phyloP scores from a whole-genome alignment of 2,888 invertebrate species.

The Dasypogon diadema region DNA sequence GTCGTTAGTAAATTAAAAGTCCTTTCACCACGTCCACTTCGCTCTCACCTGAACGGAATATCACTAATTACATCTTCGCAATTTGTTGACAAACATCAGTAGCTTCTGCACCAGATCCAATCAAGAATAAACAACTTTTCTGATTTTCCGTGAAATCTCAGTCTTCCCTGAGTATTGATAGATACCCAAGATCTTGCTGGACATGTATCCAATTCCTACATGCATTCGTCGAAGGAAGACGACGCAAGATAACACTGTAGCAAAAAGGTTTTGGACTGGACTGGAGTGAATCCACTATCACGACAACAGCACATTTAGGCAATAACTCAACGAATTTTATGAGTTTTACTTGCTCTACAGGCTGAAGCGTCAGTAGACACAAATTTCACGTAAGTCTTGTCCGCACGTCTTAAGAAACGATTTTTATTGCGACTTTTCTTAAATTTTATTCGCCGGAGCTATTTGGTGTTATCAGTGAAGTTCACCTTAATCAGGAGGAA shows the following conservation, averaged over 20 bases:
- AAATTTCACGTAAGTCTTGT: neutral
- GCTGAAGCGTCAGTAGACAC: neutral
- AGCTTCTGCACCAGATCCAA: neutral
- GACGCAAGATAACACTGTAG: neutral
- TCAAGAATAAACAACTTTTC: neutral
- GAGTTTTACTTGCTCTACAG: neutral
- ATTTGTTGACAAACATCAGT: neutral
- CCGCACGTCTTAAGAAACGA: neutral
- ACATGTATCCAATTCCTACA: neutral
- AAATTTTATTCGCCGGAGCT: neutral
- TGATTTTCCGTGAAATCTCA: neutral
- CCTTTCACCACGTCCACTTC: neutral
- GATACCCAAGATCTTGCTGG: neutral
- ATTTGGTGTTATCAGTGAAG: neutral
- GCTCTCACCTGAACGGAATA: neutral
- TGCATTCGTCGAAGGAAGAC: neutral
- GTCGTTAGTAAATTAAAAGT: too few species aligned
- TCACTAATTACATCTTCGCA: neutral
- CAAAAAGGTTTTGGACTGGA: neutral
- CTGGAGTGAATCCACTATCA: neutral
- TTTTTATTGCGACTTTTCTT: neutral
- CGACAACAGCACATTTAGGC: neutral
- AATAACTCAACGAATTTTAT: neutral
- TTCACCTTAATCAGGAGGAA: neutral
- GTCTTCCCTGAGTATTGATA: neutral